phyloP scores from a whole-genome alignment of 2,797 vertebrate species.

The Lutjanus campechanus region DNA sequence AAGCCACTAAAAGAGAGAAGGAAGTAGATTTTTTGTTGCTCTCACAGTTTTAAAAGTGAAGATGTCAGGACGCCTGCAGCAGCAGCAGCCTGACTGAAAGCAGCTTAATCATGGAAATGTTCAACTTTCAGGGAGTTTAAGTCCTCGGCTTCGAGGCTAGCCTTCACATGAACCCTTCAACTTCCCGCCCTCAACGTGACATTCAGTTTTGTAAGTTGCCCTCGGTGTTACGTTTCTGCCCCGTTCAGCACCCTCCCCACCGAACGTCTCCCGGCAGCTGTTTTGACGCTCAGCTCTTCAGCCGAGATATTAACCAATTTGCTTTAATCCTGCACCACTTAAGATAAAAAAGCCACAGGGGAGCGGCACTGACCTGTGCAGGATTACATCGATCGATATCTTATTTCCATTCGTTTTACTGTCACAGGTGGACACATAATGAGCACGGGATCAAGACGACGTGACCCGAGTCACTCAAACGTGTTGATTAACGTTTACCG shows the following conservation, averaged over 20 bases:
- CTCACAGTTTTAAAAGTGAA: not conserved
- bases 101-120: constrained; percentile 31
- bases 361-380: constrained; percentile 14
- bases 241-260: not conserved
- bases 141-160: not conserved
- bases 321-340: constrained; percentile 46
- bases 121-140: constrained; percentile 3
- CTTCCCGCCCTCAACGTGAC: constrained; percentile 6
- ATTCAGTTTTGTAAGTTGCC: not conserved
- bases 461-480: not conserved
- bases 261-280: constrained; percentile 21
- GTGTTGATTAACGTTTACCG: constrained; percentile 9
- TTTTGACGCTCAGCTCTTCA: not conserved
- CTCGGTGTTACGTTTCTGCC: constrained; percentile 2
- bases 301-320: constrained; percentile 22
- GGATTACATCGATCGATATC: constrained; percentile 44
- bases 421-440: not conserved
- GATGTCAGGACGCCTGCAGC: constrained; percentile 19
- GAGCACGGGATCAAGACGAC: not conserved
- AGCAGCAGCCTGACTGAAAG: constrained; percentile 24
- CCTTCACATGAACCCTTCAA: constrained; percentile 23
- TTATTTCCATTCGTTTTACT: constrained; percentile 42
- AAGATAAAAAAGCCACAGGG: constrained; percentile 32
- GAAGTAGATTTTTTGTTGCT: not conserved
- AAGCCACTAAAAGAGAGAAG: not conserved